phyloP scores from a whole-genome alignment of 2,888 invertebrate genomes.

The Vannuccia rotundouncinata region DNA sequence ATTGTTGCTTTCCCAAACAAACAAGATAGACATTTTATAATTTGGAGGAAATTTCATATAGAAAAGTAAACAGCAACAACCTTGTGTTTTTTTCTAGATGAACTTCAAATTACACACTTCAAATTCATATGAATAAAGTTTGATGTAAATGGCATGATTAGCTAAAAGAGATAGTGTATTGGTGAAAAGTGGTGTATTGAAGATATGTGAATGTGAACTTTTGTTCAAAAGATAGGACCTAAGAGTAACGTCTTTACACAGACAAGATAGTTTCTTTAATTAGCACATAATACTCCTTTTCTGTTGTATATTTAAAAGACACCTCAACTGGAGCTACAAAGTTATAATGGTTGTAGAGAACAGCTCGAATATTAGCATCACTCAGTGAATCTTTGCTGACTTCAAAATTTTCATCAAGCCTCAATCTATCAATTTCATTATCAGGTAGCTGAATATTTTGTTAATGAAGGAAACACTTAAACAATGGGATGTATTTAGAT shows the following conservation, averaged over 20 bases:
- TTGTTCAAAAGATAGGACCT: not conserved
- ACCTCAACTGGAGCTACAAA: constrained; percentile 1
- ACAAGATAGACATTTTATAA: not conserved
- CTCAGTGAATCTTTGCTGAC: not conserved
- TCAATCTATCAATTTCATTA: not conserved
- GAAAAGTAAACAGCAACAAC: not conserved
- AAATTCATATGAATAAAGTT: not conserved
- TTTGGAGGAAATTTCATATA: constrained; percentile 13
- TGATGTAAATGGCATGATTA: not conserved
- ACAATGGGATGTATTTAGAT: not conserved
- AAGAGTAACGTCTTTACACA: not conserved
- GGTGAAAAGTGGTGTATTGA: not conserved
- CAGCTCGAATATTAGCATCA: not conserved
- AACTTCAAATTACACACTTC: not conserved
- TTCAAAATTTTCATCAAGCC: not conserved
- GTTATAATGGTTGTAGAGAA: not conserved
- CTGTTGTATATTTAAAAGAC: not conserved
- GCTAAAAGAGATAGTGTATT: not conserved
- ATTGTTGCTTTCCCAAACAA: not conserved
- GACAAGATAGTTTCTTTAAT: not conserved
- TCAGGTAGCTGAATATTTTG: not conserved
- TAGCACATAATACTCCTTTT: not conserved
- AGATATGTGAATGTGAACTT: not conserved
- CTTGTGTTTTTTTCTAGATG: not conserved
- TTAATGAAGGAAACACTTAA: not conserved